Conservation (phyloP, 1,140 invertebrate species). For the Nasonia vitripennis region DNA sequence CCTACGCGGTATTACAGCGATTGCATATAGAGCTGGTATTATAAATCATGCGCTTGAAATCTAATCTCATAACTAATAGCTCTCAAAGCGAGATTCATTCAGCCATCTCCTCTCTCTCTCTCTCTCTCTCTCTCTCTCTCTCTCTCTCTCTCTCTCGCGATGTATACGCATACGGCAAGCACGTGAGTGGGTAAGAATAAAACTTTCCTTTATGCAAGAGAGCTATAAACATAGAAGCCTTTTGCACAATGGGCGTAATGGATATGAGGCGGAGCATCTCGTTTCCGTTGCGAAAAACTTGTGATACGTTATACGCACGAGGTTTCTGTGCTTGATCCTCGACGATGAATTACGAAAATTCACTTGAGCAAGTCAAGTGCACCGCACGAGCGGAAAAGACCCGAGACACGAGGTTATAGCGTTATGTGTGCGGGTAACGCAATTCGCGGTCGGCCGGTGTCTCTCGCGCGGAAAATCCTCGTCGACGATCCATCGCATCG, state of each 20-base stretch:
- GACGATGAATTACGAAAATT: background rate
- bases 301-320: too few relatives aligned
- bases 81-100: background rate
- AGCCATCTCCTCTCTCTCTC: background rate
- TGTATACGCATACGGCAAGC: background rate
- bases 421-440: background rate
- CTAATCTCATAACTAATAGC: slow-evolving; percentile 1
- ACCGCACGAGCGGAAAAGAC: background rate
- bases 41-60: slow-evolving; percentile 3
- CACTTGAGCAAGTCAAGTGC: background rate
- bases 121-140: background rate
- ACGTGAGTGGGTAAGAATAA: background rate
- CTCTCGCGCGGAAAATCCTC: slow-evolving; percentile 11
- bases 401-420: background rate
- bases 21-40: background rate
- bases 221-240: background rate
- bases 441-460: background rate
- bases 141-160: background rate
- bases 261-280: slow-evolving; percentile 10
- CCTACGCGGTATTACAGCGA: background rate
- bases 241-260: slow-evolving; percentile 7
- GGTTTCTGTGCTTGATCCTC: background rate
- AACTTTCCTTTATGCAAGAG: background rate
- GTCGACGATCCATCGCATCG: background rate
- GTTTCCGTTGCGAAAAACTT: slow-evolving; percentile 18